Evolutionary conservation across 2,113 vertebrate species (phyloP), one percentile per base, ranked within the genome.

Genomic region (Elephas maximus): DNA sequence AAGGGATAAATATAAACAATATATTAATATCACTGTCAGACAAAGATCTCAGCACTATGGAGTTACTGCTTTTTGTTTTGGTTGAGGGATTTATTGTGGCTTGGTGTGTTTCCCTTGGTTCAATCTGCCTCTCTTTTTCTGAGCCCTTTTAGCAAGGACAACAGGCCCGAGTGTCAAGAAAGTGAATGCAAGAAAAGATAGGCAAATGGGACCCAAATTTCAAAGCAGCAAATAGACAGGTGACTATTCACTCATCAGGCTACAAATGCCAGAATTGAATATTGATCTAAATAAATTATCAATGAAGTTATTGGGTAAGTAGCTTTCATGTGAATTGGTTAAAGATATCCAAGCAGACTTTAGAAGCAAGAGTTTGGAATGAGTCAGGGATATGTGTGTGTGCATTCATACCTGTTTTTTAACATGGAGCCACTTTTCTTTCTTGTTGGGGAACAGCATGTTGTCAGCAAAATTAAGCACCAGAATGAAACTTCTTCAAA

Each of bases 381-480:
- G n/a, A 90, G 33, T 45, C 76, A 90, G 23, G 1, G n/a, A 60
- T 48, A 78, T 81, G 80, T 96, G 44, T 80, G n/a, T 94, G 33
- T 88, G 51, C 28, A 63, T 71, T 93, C 60, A 91, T 95, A 96
- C 74, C 78, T 97, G 57, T 8, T 53, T 97, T 97, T 94, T 86
- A 94, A 97, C 88, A 80, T 67, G 63, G 71, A 94, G 15, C 28
- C 63, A 88, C 82, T 96, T 97, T 94, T 73, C 63, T 93, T 95
- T 96, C 89, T 94, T 77, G 86, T 93, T 97, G 90, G 45, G 74
- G 69, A 97, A 96, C 51, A 94, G 65, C 65, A 94, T 84, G 51
- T 48, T 97, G 91, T 94, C 94, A 97, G 96, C 91, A 97, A 97
- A 98, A 98, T 96, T 95, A 97, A 97, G 74, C 65, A 69, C 62